Evolutionary conservation across 1,140 invertebrate species (phyloP).

Genomic region (Drosophila novamexicana): DNA sequence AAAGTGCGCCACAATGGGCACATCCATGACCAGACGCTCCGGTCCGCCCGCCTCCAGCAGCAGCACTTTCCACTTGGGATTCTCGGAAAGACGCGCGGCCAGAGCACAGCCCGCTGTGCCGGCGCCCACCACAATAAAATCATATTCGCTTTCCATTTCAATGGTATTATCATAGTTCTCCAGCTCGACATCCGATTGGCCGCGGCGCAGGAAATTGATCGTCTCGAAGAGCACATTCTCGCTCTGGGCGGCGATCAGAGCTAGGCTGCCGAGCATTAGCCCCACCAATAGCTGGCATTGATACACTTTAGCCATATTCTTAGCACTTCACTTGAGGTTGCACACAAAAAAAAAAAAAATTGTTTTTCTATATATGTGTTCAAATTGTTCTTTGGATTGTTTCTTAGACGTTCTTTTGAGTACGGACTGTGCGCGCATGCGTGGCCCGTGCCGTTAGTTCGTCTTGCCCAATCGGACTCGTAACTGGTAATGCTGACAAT

Average conservation of each 20-base stretch:
- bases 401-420: neutral
- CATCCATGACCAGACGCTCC: constrained; percentile 88
- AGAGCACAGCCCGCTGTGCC: constrained; percentile 90
- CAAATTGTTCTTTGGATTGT: neutral
- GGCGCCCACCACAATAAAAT: constrained; percentile 89
- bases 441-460: constrained; percentile 40
- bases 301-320: constrained; percentile 39
- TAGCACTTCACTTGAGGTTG: constrained; percentile 29
- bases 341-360: neutral
- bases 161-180: constrained; percentile 82
- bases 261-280: neutral
- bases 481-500: constrained; percentile 76
- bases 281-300: constrained; percentile 23
- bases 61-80: constrained; percentile 87
- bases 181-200: constrained; percentile 60
- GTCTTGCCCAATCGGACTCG: constrained; percentile 75
- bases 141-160: constrained; percentile 84
- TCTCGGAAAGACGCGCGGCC: constrained; percentile 88
- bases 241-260: constrained; percentile 50
- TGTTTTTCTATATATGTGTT: neutral
- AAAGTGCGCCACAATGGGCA: constrained; percentile 87
- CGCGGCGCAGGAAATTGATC: constrained; percentile 70
- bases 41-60: constrained; percentile 89
- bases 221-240: constrained; percentile 76
- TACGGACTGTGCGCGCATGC: constrained; percentile 43